Evolutionary conservation across 2,797 vertebrate genomes (phyloP).

Genomic region (Chromobotia macracanthus): DNA sequence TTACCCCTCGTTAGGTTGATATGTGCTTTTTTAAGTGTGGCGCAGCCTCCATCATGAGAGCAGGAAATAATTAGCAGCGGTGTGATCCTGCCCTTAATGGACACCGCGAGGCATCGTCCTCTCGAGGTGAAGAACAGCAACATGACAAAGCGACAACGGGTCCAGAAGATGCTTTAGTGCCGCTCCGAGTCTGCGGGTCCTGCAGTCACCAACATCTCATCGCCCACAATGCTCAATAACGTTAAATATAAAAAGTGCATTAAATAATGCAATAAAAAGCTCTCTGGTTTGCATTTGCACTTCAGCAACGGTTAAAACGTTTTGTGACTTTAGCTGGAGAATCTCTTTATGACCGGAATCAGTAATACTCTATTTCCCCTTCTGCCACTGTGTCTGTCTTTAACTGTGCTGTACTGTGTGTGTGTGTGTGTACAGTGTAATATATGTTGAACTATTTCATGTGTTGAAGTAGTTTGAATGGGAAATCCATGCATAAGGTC

Average conservation of each 20-base stretch:
- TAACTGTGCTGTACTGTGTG: constrained; percentile 1
- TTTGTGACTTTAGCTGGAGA: constrained; percentile 19
- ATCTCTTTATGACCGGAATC: constrained; percentile 28
- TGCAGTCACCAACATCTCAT: neutral
- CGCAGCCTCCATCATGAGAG: constrained; percentile 65
- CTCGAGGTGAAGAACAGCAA: constrained; percentile 31
- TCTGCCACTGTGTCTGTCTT: constrained; percentile 19
- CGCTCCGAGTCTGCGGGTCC: constrained; percentile 2
- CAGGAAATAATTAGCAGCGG: constrained; percentile 71
- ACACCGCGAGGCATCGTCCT: constrained; percentile 49
- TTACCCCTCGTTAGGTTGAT: constrained; percentile 87
- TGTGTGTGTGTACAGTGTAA: constrained; percentile 6
- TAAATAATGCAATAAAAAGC: constrained; percentile 33
- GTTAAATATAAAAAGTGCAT: neutral
- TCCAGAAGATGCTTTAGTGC: constrained; percentile 22
- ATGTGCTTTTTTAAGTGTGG: constrained; percentile 64
- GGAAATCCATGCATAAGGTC: constrained; percentile 46
- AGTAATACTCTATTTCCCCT: constrained; percentile 36
- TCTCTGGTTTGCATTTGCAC: constrained; percentile 6
- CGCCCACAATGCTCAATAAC: neutral
- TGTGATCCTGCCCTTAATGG: constrained; percentile 65
- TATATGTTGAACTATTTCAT: constrained; percentile 25
- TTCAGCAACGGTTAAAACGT: constrained; percentile 22
- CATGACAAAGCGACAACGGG: constrained; percentile 41
- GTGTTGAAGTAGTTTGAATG: constrained; percentile 21